A percentile compares a stretch with the other conserved stretches of the same genome.
Evolutionary conservation across 2,888 invertebrate genomes (phyloP).

Genomic region (Panopea generosa): DNA sequence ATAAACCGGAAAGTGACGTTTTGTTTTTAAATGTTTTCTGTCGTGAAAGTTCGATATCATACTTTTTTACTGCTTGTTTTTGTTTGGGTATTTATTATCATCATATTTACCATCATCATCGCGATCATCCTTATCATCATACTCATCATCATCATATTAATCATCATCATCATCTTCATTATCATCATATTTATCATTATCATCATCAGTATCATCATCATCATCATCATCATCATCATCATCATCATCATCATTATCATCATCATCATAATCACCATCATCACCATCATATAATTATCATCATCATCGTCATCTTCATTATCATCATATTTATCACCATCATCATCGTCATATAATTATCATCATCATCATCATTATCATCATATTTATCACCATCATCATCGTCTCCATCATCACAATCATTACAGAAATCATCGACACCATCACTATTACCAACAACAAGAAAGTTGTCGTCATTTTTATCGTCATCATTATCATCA

Average conservation of each 20-base stretch:
- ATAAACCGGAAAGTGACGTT: conserved; percentile 37
- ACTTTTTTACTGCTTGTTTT: neutral
- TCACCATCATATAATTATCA: too few species aligned
- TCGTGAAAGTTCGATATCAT: conserved; percentile 9
- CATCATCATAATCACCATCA: too few species aligned
- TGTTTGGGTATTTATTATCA: neutral
- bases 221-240: neutral
- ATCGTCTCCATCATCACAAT: neutral
- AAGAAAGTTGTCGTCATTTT: neutral
- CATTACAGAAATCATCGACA: neutral
- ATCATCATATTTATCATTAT: too few species aligned
- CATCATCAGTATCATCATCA: too few species aligned
- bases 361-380: neutral
- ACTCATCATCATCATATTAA: too few species aligned
- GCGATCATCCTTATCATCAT: too few species aligned
- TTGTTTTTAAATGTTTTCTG: conserved; percentile 26
- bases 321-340: too few species aligned
- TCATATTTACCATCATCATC: too few species aligned
- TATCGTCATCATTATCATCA: neutral
- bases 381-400: neutral
- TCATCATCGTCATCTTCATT: too few species aligned
- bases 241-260: neutral
- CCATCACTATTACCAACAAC: neutral
- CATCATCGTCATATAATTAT: neutral
- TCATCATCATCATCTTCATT: too few species aligned